Percentiles rank a stretch among this genome's conserved stretches.
These are phyloP conservation scores for Sebastes itinus DNA, from an alignment of 2,797 vertebrate species.

Conservation along the genomic window DNA sequence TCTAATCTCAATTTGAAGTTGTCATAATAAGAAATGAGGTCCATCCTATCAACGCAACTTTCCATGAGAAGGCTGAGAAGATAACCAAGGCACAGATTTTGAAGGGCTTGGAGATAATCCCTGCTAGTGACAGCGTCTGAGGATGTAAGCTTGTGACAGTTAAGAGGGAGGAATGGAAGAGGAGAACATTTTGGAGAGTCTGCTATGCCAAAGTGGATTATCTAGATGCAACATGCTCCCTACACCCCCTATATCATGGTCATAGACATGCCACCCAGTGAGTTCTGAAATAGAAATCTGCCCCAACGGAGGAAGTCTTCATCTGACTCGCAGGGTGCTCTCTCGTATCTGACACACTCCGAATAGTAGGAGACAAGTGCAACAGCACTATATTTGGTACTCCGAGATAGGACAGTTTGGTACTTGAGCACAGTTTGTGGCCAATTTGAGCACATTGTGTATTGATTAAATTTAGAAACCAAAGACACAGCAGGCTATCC, in stretches of 20 bases:
- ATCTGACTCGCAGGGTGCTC: slow-evolving; percentile 43
- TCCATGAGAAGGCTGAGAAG: slow-evolving; percentile 22
- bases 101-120: slow-evolving; percentile 61
- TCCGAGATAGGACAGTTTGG: background rate
- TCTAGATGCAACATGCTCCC: slow-evolving; percentile 53
- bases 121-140: slow-evolving; percentile 55
- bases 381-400: background rate
- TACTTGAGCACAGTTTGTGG: background rate
- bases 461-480: background rate
- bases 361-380: slow-evolving; percentile 32
- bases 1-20: slow-evolving; percentile 12
- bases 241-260: slow-evolving; percentile 52
- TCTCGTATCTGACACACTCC: slow-evolving; percentile 21
- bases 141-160: slow-evolving; percentile 67
- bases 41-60: slow-evolving; percentile 18
- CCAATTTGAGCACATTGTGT: background rate
- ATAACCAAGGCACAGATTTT: slow-evolving; percentile 40
- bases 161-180: slow-evolving; percentile 48
- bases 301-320: slow-evolving; percentile 59
- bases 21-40: background rate
- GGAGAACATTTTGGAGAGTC: slow-evolving; percentile 60
- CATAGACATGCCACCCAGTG: slow-evolving; percentile 55
- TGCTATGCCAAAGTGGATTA: slow-evolving; percentile 78
- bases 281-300: slow-evolving; percentile 68
- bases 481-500: background rate